phyloP scores from a whole-genome alignment of 2,797 vertebrate genomes.

The Bradypodion ventrale region DNA sequence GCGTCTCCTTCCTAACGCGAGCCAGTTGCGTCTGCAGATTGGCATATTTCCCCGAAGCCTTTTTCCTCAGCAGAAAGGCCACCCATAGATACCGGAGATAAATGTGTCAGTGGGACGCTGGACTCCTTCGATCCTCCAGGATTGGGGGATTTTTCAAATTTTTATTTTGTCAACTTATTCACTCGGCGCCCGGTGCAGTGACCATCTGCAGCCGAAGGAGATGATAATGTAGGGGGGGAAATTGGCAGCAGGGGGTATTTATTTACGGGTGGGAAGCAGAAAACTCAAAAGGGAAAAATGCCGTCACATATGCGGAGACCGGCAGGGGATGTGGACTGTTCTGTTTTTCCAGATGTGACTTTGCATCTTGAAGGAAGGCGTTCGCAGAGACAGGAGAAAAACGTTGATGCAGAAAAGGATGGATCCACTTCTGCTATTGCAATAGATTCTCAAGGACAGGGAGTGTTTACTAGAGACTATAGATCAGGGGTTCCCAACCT shows the following conservation, averaged over 20 bases:
- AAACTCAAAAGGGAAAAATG: not conserved
- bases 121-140: not conserved
- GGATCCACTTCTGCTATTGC: too few species aligned
- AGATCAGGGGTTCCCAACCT: too few species aligned
- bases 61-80: not conserved
- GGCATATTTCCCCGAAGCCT: not conserved
- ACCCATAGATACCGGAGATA: not conserved
- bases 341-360: not conserved
- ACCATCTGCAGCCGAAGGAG: not conserved
- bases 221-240: not conserved
- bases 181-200: not conserved
- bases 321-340: not conserved
- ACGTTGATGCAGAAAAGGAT: too few species aligned
- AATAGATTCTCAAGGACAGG: too few species aligned
- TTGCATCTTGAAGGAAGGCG: not conserved
- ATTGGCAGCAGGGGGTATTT: not conserved
- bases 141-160: not conserved
- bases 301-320: not conserved
- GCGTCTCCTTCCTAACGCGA: not conserved
- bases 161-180: not conserved
- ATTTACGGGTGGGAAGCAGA: not conserved
- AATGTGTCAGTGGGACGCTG: not conserved
- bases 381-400: too few species aligned
- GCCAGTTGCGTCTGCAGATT: not conserved
- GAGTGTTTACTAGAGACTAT: too few species aligned